These are phyloP conservation scores for Drosophila longiperda DNA, from an alignment of 2,888 invertebrate genomes.

Conservation along the genomic window DNA sequence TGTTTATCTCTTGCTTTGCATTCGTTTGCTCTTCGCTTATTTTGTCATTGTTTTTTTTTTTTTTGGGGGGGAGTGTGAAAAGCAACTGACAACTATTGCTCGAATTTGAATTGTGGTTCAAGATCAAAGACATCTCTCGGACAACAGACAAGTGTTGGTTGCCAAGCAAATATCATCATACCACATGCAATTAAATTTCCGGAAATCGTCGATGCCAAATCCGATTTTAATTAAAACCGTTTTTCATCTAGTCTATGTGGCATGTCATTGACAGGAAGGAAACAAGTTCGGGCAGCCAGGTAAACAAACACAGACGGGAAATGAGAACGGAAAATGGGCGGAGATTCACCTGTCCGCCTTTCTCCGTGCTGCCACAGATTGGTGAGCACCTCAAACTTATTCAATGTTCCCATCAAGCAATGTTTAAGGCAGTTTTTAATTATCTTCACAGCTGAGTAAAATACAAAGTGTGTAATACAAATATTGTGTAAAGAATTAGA, in stretches of 20 bases:
- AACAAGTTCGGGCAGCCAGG: conserved; percentile 54
- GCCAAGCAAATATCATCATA: conserved; percentile 64
- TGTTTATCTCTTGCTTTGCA: neutral
- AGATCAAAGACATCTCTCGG: conserved; percentile 62
- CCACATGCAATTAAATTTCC: conserved; percentile 73
- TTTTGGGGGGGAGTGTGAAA: conserved; percentile 18
- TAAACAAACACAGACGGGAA: conserved; percentile 46
- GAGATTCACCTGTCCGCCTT: neutral
- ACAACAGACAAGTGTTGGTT: neutral
- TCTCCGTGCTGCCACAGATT: neutral
- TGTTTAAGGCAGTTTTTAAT: neutral
- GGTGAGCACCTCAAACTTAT: conserved; percentile 22
- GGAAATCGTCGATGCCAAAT: conserved; percentile 78
- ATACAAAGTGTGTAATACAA: neutral
- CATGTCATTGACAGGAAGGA: conserved; percentile 71
- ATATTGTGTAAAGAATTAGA: neutral
- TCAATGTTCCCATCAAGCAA: conserved; percentile 21
- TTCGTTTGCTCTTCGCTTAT: neutral
- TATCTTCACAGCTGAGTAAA: neutral
- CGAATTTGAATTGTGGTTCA: conserved; percentile 16
- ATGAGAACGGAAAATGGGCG: conserved; percentile 25
- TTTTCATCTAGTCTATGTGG: conserved; percentile 52
- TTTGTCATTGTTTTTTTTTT: conserved; percentile 7
- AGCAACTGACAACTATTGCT: conserved; percentile 56
- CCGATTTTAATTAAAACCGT: conserved; percentile 80